Percentiles rank a stretch among this genome's conserved stretches.
phyloP scores from a whole-genome alignment of 2,797 vertebrate genomes.

The Myotis pilosus region DNA sequence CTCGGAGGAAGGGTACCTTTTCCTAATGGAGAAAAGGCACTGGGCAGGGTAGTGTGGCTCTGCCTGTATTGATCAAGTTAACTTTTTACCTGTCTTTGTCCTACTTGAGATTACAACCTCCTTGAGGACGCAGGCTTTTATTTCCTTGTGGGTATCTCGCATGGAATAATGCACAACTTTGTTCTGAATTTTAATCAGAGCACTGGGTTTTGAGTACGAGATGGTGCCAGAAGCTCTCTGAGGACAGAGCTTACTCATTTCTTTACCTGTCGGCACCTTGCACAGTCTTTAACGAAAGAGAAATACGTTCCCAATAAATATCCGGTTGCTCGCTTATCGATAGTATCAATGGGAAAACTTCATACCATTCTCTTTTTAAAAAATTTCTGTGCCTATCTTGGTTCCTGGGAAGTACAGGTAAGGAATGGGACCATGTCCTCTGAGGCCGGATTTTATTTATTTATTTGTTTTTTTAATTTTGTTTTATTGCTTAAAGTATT shows the following conservation, averaged over 20 bases:
- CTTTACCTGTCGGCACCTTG: neutral
- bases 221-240: neutral
- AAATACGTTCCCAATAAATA: neutral
- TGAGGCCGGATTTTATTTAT: neutral
- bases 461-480: no score
- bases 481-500: no score
- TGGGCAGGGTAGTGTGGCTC: neutral
- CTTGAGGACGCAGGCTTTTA: neutral
- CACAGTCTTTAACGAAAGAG: neutral
- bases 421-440: neutral
- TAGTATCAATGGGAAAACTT: neutral
- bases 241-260: neutral
- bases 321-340: neutral
- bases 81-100: neutral
- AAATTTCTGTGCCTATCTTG: neutral
- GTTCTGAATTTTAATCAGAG: neutral
- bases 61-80: neutral
- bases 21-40: neutral
- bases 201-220: neutral
- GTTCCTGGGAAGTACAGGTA: neutral
- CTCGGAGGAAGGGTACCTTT: neutral
- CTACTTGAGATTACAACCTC: neutral
- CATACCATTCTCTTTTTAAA: neutral
- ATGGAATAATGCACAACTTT: neutral
- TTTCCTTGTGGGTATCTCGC: neutral